Percentiles rank a stretch among this genome's conserved stretches.
Evolutionary conservation across 2,797 vertebrate species (phyloP).

Genomic region (Eleutherodactylus coqui): DNA sequence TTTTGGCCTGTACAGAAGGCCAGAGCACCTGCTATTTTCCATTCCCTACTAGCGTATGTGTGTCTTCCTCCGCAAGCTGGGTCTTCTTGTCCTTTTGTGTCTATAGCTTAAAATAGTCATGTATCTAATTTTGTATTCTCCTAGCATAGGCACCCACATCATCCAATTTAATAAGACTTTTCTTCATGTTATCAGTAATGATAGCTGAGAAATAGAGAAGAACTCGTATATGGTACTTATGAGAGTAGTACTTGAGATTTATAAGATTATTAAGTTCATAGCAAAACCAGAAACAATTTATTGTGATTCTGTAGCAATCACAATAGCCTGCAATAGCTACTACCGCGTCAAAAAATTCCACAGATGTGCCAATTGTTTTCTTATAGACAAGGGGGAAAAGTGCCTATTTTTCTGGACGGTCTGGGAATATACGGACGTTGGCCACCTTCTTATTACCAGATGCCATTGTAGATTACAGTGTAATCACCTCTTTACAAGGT

Average conservation of each 20-base stretch:
- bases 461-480: too few relatives aligned
- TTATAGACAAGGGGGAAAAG: too few relatives aligned
- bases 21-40: constrained; percentile 46
- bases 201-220: neutral
- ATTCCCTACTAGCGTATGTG: constrained; percentile 33
- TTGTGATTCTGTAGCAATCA: neutral
- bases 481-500: too few relatives aligned
- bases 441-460: too few relatives aligned
- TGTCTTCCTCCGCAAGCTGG: constrained; percentile 23
- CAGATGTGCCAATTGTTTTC: too few relatives aligned
- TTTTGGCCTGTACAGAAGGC: constrained; percentile 47
- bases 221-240: neutral
- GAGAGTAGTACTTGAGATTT: neutral
- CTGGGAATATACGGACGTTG: too few relatives aligned
- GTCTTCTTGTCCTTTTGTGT: constrained; percentile 27
- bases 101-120: constrained; percentile 34
- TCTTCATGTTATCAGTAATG: neutral
- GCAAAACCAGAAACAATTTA: neutral
- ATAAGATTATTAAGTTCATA: too few relatives aligned
- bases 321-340: too few relatives aligned
- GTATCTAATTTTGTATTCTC: constrained; percentile 40
- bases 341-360: too few relatives aligned
- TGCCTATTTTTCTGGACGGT: too few relatives aligned
- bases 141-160: constrained; percentile 2
- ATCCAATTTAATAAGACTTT: neutral